Conservation (phyloP, 2,797 vertebrate species). For the Glossophaga mutica region DNA sequence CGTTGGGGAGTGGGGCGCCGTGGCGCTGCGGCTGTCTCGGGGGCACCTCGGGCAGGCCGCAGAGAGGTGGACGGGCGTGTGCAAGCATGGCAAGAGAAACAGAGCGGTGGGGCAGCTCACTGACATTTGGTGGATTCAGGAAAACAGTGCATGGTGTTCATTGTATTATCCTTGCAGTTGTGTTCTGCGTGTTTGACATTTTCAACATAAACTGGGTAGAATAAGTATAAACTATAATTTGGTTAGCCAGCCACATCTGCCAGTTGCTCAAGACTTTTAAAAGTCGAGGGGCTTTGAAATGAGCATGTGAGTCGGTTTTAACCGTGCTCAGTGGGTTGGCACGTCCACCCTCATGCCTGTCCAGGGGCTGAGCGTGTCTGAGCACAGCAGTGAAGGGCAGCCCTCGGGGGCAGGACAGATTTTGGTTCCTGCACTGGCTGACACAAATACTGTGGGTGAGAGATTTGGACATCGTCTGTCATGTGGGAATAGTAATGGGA, state of each 20-base stretch:
- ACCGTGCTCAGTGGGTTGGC: background rate
- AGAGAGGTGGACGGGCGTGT: background rate
- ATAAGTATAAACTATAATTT: background rate
- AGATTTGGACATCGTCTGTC: background rate
- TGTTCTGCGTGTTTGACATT: background rate
- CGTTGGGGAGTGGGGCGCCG: background rate
- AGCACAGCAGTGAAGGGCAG: background rate
- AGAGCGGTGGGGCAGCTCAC: background rate
- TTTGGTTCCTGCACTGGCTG: background rate
- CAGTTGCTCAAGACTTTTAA: background rate
- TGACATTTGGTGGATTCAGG: background rate
- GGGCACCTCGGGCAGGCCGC: background rate
- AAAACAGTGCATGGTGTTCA: background rate
- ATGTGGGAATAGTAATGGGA: background rate
- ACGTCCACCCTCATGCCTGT: background rate
- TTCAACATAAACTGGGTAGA: background rate
- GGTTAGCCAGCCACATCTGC: background rate
- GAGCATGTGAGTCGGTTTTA: background rate
- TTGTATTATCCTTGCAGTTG: background rate
- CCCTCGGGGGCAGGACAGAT: background rate
- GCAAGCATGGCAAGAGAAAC: background rate
- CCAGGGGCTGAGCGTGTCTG: background rate
- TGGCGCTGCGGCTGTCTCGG: background rate
- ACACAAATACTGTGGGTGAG: background rate
- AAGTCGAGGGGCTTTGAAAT: background rate